Evolutionary conservation across 2,797 vertebrate species (phyloP), one percentile per base, ranked within the genome.

Genomic region (Chaunax sp.): DNA sequence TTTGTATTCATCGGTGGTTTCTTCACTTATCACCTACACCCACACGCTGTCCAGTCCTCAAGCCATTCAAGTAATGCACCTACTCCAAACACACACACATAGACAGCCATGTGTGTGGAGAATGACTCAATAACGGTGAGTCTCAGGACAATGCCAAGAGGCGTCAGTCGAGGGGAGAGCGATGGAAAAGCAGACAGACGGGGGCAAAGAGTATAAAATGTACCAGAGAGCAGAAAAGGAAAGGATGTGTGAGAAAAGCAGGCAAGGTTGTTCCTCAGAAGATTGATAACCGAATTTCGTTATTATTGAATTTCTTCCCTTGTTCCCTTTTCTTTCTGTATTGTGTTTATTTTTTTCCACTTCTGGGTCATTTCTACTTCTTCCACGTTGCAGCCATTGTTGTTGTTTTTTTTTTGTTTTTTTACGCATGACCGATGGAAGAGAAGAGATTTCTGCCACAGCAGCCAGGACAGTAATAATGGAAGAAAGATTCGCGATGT

Each of bases 351-450:
- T n/a, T n/a, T 46, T 46, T 26, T 26, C 23, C 28, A 58, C 40
- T 67, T 64, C 28, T 44, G 46, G 52, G 43, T 52, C 40, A 37
- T 66, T 60, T 68, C 37, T 25, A 16, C 53, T 30, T 38, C 20
- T 37, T 12, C 12, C 20, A n/a, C n/a, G n/a, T n/a, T n/a, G n/a
- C n/a, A n/a, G n/a, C n/a, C n/a, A n/a, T n/a, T n/a, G n/a, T n/a
- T n/a, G n/a, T n/a, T n/a, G n/a, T n/a, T n/a, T n/a, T n/a, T n/a
- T n/a, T n/a, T n/a, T n/a, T n/a, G n/a, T n/a, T n/a, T n/a, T n/a
- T n/a, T 78, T 64, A 71, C 22, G 43, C 35, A 44, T 72, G 78
- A 86, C 79, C 1, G 58, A 83, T 72, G 70, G 52, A 26, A 37
- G 47, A 9, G 19, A 18, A 47, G 71, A 58, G 37, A 43, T 69